Evolutionary conservation across 1,140 invertebrate species (phyloP), one percentile per base, ranked within the genome.

Genomic region (Meloidogyne chitwoodi): DNA sequence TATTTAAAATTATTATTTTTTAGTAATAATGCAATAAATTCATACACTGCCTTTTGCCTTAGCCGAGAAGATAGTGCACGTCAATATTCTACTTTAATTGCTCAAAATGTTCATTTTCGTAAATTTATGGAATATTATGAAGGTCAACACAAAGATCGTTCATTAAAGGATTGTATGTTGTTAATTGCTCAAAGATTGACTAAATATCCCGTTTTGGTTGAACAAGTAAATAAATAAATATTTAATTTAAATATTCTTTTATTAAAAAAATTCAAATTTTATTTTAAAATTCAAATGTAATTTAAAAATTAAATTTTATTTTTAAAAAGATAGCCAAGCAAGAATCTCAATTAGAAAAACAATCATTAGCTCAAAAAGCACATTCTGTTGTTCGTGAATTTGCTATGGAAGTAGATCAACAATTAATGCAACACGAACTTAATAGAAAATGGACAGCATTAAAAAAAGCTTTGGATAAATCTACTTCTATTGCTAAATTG

Each of bases 101-200:
- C 70, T 12, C 70, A 73, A 62, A 70, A 34, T 41, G 24, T 44
- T 44, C 29, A 48, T 64, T 29, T 76, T 77, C 41, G 41, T 16
- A 34, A 73, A 61, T 73, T 73, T 64, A 34, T 81, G 69, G 67
- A 83, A 75, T 41, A 67, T 65, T 72, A 76, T 31, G 82, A 83
- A 41, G 48, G 61, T 14, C 24, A 67, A 41, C 71, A 76, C 69
- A 83, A 83, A 67, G 72, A 80, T 22, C 68, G 71, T 11, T 74
- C 64, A n/a, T 83, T 83, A 38, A 83, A 83, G 34, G 81, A 73
- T 31, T 84, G 82, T 70, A 80, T 82, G n/a, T 61, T 84, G n/a
- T 61, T 83, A 31, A 74, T 83, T 48, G 74, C 83, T 63, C 82
- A 83, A 44, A 56, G 82, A 27, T 63, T 84, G 8, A 83, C 83